Percentiles rank a stretch among this genome's conserved stretches.
Evolutionary conservation across 2,113 vertebrate genomes (phyloP).

Genomic region (Australoheros scitulus): DNA sequence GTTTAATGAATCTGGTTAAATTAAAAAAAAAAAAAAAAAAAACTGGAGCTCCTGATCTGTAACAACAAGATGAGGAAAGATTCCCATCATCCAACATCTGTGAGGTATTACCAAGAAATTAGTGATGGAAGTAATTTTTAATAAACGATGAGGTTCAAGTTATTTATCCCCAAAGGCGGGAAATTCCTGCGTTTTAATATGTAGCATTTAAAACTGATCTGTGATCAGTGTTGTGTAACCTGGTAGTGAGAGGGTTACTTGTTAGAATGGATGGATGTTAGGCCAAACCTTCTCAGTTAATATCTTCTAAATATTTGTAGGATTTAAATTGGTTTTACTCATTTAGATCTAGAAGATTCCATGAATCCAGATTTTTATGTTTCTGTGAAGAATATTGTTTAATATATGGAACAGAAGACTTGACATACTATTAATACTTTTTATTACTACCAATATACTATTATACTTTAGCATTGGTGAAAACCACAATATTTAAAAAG

Average conservation of each 20-base stretch:
- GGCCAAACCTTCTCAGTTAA: neutral
- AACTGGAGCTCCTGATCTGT: neutral
- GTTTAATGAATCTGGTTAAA: neutral
- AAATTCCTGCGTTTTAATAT: neutral
- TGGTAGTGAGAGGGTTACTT: neutral
- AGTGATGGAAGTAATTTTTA: neutral
- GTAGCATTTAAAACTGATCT: neutral
- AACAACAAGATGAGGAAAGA: neutral
- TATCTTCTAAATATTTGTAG: neutral
- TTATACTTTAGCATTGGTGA: neutral
- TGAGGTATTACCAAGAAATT: neutral
- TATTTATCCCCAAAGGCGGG: neutral
- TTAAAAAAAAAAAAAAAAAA: neutral
- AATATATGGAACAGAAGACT: neutral
- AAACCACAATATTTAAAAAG: neutral
- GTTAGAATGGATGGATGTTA: neutral
- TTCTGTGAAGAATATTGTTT: neutral
- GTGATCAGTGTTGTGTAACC: neutral
- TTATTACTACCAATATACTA: accelerated
- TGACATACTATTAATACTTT: neutral
- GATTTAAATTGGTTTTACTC: neutral
- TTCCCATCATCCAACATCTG: neutral
- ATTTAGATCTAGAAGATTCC: accelerated
- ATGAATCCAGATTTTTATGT: neutral
- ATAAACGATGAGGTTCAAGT: neutral